Base-by-base conservation (phyloP, 2,888 invertebrate genomes). In the Ennomos quercinarius region DNA sequence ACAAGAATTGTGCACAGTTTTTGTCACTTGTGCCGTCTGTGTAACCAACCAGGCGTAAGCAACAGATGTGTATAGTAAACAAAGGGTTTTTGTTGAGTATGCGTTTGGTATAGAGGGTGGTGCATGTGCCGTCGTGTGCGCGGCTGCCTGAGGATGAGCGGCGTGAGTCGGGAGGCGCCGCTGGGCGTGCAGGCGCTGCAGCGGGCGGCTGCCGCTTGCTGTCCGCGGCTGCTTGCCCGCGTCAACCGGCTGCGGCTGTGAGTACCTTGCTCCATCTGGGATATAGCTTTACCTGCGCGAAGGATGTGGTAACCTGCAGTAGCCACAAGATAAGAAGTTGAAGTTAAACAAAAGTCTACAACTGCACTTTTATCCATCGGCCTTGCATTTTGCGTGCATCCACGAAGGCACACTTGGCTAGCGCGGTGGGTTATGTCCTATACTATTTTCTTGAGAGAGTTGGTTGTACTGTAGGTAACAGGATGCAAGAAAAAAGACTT, bases 211-310 rank as follows among this genome's bases (percentile, higher is more conserved):
- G 86, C 87, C 8, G 91, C 82, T 70, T 94, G 94, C 53, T 96
- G 95, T 71, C 94, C 95, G 5, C 89, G 95, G 12, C 77, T 94
- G 8, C 93, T 93, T 68, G 89, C 94, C 63, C 93, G 93, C 68
- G 89, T 94, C 63, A 95, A 96, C 79, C 93, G 95, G 73, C 93
- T 95, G 72, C 78, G 93, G 73, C 94, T 95, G 96, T 96, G 27
- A 27, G 27, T 27, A 27, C 27, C 27, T 27, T 27, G 27, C 27
- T 27, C 27, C 0, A 27, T 6, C 27, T 3, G 27, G 27, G 27
- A 6, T 27, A 6, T 1, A 27, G 27, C 4, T 27, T 27, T 27
- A 6, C 27, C 27, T 6, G 6, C 27, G 3, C 27, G 27, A 27
- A 27, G 5, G 5, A 4, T 27, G 27, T 27, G 27, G 27, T 27